Base-by-base conservation (phyloP, 2,113 vertebrate genomes). In the Ondatra zibethicus region DNA sequence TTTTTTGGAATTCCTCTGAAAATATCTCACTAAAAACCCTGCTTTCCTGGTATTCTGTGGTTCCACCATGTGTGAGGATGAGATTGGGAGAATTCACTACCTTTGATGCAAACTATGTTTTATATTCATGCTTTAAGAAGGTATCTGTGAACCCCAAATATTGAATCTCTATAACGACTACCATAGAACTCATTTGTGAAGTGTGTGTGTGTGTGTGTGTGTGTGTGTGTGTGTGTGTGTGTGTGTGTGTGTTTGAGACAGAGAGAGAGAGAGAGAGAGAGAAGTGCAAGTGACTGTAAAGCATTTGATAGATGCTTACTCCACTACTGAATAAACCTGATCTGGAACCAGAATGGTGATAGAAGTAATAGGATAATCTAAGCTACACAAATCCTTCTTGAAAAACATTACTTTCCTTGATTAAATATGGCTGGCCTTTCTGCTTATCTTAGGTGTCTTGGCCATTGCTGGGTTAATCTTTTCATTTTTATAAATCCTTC, bases 391-490 rank as follows among this genome's bases (percentile, higher is more conserved):
- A 94, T 94, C 90, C 77, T 96, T 93, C 66, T 95, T 87, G 65
- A 93, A 93, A 98, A 96, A 95, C 52, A 93, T 91, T 93, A 70
- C 76, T 96, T 52, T 96, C n/a, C 85, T 94, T 95, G 85, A 95
- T 93, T 96, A 97, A 95, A 87, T 29, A 80, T 80, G 12, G 88
- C 89, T 95, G 82, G 25, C 10, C 87, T 95, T 50, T 96, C 55
- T 85, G 80, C 81, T 96, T 96, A 92, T 77, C 39, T 96, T 95
- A 36, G 31, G 47, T 14, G 94, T 58, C 14, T 96, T 94, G 63
- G 31, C 55, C 36, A 94, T 95, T 95, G n/a, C 36, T 96, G 42
- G 23, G 66, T 88, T 95, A 94, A 96, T 97, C 84, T 89, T 96
- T 76, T 86, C 65, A 33, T 86, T 91, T 96, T 89, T 61, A 36